Percentiles rank a stretch among this genome's conserved stretches.
Evolutionary conservation across 2,888 invertebrate species (phyloP).

Genomic region (Drosophila peninsularis): DNA sequence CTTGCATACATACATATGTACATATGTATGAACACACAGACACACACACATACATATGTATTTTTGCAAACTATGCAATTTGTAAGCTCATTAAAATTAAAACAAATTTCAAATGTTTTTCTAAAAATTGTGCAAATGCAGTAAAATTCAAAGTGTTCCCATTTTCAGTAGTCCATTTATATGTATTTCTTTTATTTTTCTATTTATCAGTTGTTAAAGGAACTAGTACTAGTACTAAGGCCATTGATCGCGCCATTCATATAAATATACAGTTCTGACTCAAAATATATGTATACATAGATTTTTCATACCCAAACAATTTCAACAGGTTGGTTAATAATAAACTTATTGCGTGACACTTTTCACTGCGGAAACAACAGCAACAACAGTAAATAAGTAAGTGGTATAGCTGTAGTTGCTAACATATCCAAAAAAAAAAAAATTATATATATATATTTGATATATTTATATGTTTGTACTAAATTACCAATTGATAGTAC

Average conservation of each 20-base stretch:
- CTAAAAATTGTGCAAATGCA: neutral
- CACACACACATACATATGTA: neutral
- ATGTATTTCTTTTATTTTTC: neutral
- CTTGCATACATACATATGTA: neutral
- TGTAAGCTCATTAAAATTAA: neutral
- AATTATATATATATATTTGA: neutral
- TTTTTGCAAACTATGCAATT: neutral
- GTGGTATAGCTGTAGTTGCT: neutral
- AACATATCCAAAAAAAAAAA: conserved; percentile 44
- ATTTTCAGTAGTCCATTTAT: too few relatives aligned
- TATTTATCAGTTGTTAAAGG: neutral
- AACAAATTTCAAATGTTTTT: neutral
- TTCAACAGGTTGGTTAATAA: conserved; percentile 61
- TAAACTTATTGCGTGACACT: conserved; percentile 41
- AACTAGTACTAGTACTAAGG: neutral
- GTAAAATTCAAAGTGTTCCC: neutral
- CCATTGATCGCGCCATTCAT: conserved; percentile 3
- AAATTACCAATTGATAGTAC: conserved; percentile 60
- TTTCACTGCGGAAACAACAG: conserved; percentile 23
- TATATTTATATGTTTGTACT: conserved; percentile 11
- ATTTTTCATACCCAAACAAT: conserved; percentile 30
- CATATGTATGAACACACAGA: neutral
- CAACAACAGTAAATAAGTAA: conserved; percentile 14
- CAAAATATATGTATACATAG: conserved; percentile 32
- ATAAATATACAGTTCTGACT: conserved; percentile 39